Evolutionary conservation across 2,888 invertebrate genomes (phyloP).

Genomic region (Idaea dimidiata): DNA sequence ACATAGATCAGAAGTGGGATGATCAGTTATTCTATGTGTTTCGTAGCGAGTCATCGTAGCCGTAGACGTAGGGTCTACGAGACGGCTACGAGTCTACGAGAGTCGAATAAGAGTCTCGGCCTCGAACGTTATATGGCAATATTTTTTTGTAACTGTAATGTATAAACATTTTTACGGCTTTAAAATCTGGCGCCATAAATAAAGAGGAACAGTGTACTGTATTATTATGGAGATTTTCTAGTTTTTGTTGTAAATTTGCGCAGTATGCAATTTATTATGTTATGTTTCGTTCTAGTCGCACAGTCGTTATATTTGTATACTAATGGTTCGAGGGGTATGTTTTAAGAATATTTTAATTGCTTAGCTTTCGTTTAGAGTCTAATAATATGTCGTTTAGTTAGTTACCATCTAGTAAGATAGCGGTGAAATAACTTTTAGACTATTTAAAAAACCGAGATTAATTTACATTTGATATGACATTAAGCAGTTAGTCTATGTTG

Average conservation of each 20-base stretch:
- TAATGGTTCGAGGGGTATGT: not conserved
- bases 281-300: constrained; percentile 11
- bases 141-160: constrained; percentile 35
- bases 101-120: constrained; percentile 18
- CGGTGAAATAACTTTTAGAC: too few relatives aligned
- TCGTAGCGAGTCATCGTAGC: constrained; percentile 16
- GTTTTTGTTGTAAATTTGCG: constrained; percentile 31
- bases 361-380: not conserved
- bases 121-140: constrained; percentile 29
- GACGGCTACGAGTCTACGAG: constrained; percentile 20
- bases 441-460: not conserved
- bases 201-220: constrained; percentile 39
- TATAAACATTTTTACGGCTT: constrained; percentile 40
- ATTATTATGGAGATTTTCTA: constrained; percentile 40
- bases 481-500: too few relatives aligned
- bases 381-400: too few relatives aligned
- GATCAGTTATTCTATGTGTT: not conserved
- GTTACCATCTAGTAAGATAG: not conserved
- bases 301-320: not conserved
- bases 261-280: constrained; percentile 7
- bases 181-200: constrained; percentile 39
- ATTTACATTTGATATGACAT: not conserved
- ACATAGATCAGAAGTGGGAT: not conserved
- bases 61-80: constrained; percentile 18
- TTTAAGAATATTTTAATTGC: not conserved